Evolutionary conservation across 2,113 vertebrate species (phyloP), one percentile per base, ranked within the genome.

Genomic region (Neodontobutis hainanensis): DNA sequence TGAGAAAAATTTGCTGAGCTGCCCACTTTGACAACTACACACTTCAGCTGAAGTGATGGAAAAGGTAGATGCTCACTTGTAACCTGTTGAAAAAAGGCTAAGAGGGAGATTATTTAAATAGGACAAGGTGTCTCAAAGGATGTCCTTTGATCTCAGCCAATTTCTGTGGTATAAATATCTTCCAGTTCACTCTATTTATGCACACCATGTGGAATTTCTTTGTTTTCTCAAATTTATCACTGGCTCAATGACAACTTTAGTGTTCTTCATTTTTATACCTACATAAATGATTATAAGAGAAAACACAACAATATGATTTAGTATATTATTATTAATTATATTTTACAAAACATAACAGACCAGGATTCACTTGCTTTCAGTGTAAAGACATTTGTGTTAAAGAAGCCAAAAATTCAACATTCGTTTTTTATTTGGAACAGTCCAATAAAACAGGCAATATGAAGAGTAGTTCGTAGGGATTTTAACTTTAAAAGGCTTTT

Each of bases 371-470:
- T 67, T 58, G 53, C 65, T 81, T 27, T 73, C 15, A 36, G 68
- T 53, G 11, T 55, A 58, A 78, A 85, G 84, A 79, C 75, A 87
- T 43, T 77, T 77, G 60, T 85, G 80, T 91, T 83, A 82, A 88
- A 81, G 77, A 88, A 73, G 75, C 74, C 79, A 87, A 88, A 87
- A 90, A 87, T 81, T 75, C 82, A 89, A 91, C 85, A 86, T 90
- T 90, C 81, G 67, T 88, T 68, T 27, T 90, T 93, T 91, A 92
- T 92, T 92, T 90, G 73, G 80, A 91, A 91, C 87, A 92, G 87
- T 91, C 85, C 88, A 83, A 81, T 81, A 92, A 92, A 92, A 92
- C 92, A 93, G 90, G 92, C 92, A 93, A 91, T 92, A 92, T 85
- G 87, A 91, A 92, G 89, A 90, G 86, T 82, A 89, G 90, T 91